Percentiles rank a stretch among this genome's conserved stretches.
Evolutionary conservation across 2,113 vertebrate species (phyloP).

Genomic region (Scalopus aquaticus): DNA sequence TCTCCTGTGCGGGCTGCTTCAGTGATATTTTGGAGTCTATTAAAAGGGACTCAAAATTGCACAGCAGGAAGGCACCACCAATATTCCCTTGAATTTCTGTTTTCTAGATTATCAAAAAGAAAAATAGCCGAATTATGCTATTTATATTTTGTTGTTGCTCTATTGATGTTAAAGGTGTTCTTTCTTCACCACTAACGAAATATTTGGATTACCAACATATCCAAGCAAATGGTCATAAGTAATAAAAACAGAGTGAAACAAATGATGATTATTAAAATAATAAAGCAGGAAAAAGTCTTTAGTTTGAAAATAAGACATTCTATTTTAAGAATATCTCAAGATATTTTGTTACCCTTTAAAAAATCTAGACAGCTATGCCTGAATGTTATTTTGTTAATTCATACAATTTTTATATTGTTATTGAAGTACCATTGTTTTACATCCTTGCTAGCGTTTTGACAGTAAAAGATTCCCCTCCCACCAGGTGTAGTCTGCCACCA

Average conservation of each 20-base stretch:
- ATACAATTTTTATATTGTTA: conserved; percentile 32
- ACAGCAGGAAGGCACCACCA: conserved; percentile 60
- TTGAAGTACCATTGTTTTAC: background rate
- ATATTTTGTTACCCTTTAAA: background rate
- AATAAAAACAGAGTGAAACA: background rate
- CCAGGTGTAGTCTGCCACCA: too few relatives aligned
- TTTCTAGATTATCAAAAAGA: conserved; percentile 54
- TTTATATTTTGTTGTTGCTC: background rate
- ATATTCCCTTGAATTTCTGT: conserved; percentile 42
- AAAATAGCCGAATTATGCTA: background rate
- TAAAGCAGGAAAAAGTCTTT: background rate
- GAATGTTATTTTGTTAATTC: conserved; percentile 31
- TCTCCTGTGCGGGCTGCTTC: conserved; percentile 16
- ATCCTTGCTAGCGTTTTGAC: too few relatives aligned
- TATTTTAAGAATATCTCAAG: conserved; percentile 7
- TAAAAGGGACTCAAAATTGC: conserved; percentile 61
- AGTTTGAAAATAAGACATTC: background rate
- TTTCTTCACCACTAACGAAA: background rate
- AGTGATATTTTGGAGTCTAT: conserved; percentile 63
- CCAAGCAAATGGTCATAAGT: background rate
- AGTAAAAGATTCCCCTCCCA: too few relatives aligned
- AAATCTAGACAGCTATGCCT: background rate
- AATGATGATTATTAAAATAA: conserved; percentile 6
- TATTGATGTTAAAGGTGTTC: background rate
- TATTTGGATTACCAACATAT: background rate